These are phyloP conservation scores for Gastracanthus pulcherrimus DNA, from an alignment of 2,888 invertebrate genomes.

Conservation along the genomic window DNA sequence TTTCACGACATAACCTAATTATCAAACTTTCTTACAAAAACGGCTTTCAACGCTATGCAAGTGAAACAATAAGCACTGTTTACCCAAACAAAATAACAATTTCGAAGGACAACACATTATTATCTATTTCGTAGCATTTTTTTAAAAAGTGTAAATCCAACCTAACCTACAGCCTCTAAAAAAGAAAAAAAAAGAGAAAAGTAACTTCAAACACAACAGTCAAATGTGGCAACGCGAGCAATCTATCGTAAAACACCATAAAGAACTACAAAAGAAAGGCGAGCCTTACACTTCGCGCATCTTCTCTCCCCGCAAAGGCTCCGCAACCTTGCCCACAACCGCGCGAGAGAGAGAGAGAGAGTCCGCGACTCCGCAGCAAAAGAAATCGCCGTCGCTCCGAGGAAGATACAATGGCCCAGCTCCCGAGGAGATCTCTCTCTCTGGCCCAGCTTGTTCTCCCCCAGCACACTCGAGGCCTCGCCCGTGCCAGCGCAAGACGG, in stretches of 20 bases:
- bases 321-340: no score
- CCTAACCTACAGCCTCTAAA: conserved; percentile 15
- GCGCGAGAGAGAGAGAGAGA: no score
- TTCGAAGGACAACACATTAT: neutral
- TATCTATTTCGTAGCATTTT: conserved; percentile 9
- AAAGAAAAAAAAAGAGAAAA: no score
- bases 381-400: no score
- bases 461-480: neutral
- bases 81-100: neutral
- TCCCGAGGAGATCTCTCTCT: neutral
- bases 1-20: neutral
- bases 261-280: no score
- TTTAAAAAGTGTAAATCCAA: conserved; percentile 39
- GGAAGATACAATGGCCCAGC: no score
- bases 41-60: neutral
- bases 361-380: no score
- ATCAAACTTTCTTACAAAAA: neutral
- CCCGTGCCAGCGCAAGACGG: neutral
- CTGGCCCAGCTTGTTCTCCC: no score
- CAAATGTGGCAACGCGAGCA: conserved; percentile 13
- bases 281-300: no score
- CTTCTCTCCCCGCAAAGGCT: no score
- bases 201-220: neutral
- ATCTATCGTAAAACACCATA: neutral
- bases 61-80: neutral